These are phyloP conservation scores for Pseudomyrmex cubaensis DNA, from an alignment of 1,140 invertebrate species.

Conservation along the genomic window DNA sequence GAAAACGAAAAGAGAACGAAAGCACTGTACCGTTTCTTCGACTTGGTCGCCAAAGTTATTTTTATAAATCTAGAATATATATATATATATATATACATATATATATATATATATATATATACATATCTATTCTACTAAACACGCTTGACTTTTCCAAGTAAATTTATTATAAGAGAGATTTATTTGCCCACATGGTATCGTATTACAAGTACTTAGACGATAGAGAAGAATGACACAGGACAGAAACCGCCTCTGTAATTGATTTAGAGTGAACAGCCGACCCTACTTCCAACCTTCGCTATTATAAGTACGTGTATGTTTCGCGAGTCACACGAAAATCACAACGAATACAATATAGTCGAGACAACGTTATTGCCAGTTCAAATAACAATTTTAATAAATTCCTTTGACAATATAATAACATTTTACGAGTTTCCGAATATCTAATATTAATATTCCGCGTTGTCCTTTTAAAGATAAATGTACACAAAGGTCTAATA, in stretches of 20 bases:
- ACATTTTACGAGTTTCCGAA: slow-evolving; percentile 5
- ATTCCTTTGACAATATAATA: not conserved
- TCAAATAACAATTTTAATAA: no score
- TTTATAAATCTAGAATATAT: not conserved
- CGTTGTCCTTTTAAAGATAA: not conserved
- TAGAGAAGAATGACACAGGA: not conserved
- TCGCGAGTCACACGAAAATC: not conserved
- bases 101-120: not conserved
- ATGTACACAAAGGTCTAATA: not conserved
- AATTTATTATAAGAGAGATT: slow-evolving; percentile 31
- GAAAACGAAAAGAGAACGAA: not conserved
- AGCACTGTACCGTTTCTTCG: not conserved
- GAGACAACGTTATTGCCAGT: not conserved
- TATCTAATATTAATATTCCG: not conserved
- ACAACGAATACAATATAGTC: not conserved
- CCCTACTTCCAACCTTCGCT: not conserved
- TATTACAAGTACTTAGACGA: slow-evolving; percentile 29
- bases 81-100: not conserved
- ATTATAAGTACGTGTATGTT: not conserved
- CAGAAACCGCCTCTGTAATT: slow-evolving; percentile 16
- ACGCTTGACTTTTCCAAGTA: not conserved
- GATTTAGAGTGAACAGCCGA: slow-evolving; percentile 15
- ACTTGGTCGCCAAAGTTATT: slow-evolving; percentile 17
- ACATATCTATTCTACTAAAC: not conserved
- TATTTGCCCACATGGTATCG: slow-evolving; percentile 25